phyloP scores from a whole-genome alignment of 2,113 vertebrate species.

The Danio rerio region GRCz12tu NC_133196.1:25416501-25417000 shows the following conservation, averaged over 20 bases:
- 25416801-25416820: slow-evolving; percentile 55
- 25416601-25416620: slow-evolving; percentile 5
- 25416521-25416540: slow-evolving; percentile 16
- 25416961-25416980: slow-evolving; percentile 8
- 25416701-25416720: slow-evolving; percentile 13
- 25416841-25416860: slow-evolving; percentile 62
- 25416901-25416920: slow-evolving; percentile 52
- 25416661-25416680: background rate
- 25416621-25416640: background rate
- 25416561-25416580: slow-evolving; percentile 5
- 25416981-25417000: background rate
- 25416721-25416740: slow-evolving; percentile 3
- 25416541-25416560: background rate
- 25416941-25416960: slow-evolving; percentile 53
- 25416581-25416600: background rate
- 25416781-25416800: slow-evolving; percentile 55
- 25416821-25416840: slow-evolving; percentile 49
- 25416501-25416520: slow-evolving; percentile 6
- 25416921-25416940: slow-evolving; percentile 52
- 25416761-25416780: slow-evolving; percentile 48
- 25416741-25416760: slow-evolving; percentile 32
- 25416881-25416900: slow-evolving; percentile 43
- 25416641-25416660: background rate
- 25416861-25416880: slow-evolving; percentile 45
- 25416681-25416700: background rate